Evolutionary conservation across 2,888 invertebrate genomes (phyloP), one percentile per base, ranked within the genome.

Genomic region (Limnephilus rhombicus): DNA sequence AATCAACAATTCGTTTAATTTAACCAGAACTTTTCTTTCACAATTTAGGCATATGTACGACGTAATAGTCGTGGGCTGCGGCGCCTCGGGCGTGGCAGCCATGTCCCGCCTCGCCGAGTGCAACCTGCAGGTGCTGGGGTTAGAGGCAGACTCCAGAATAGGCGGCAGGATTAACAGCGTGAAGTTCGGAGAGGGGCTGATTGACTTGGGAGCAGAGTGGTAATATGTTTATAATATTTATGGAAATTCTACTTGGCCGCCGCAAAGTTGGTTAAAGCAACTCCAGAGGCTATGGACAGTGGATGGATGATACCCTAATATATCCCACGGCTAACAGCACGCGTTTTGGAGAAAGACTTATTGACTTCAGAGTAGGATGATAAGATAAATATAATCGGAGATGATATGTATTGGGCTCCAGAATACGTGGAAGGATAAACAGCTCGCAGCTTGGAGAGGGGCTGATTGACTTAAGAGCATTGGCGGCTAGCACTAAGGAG

Each of bases 171-270:
- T 97, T 31, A 94, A 95, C 90, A 96, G 96, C 0, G 95, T 96
- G 3, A 95, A 95, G 0, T 97, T 96, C 93, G 97, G 96, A 2
- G 96, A 96, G 0, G 96, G 96, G 93, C 95, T 96, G 4, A 95
- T 98, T 11, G 98, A 98, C 94, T 94, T 98, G 89, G 98, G 98
- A 0, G 98, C 98, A 88, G 98, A 98, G 94, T 98, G 98, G 98
- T 97, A 94, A 91, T 53, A 18, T 53, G 18, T 53, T 4, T 18
- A 18, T 5, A 53, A 18, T 53, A 53, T 53, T 53, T 15, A 18
- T 18, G 82, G 18, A 18, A 53, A 53, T 18, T 53, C 18, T 18
- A 53, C 53, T 18, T 53, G 18, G 15, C 41, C n/a, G 15, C 53
- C 53, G 18, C 7, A 53, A 53, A 53, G 1, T 53, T 53, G 49